Evolutionary conservation across 2,888 invertebrate species (phyloP).

Genomic region (Seladonia tumulorum): DNA sequence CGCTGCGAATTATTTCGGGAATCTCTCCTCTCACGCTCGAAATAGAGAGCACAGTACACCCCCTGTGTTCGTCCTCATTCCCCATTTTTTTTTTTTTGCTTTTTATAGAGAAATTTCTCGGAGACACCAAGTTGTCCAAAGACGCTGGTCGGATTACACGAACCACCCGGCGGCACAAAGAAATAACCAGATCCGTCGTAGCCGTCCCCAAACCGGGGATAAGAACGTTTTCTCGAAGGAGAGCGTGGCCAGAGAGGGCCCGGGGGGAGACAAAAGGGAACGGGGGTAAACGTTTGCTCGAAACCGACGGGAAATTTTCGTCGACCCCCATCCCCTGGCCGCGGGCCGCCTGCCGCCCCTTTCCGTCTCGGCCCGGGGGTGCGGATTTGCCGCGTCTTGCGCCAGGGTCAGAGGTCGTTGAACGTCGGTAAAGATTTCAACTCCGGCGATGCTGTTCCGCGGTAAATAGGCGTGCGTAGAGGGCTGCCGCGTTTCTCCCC

Average conservation of each 20-base stretch:
- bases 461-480: slow-evolving; percentile 67
- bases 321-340: slow-evolving; percentile 7
- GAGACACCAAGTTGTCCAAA: neutral
- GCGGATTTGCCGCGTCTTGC: slow-evolving; percentile 72
- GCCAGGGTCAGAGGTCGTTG: slow-evolving; percentile 84
- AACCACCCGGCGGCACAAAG: neutral
- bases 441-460: slow-evolving; percentile 65
- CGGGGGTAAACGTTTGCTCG: slow-evolving; percentile 48
- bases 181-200: neutral
- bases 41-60: neutral
- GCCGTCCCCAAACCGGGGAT: neutral
- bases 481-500: slow-evolving; percentile 35
- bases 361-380: slow-evolving; percentile 21
- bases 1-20: neutral
- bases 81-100: too few species aligned
- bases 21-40: neutral
- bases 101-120: neutral
- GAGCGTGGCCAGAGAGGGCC: neutral
- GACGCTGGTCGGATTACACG: neutral
- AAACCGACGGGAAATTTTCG: slow-evolving; percentile 62
- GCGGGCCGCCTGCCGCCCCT: neutral
- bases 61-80: too few species aligned
- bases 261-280: slow-evolving; percentile 31
- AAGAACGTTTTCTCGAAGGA: neutral
- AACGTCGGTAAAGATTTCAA: slow-evolving; percentile 83